These are phyloP conservation scores for Canis aureus DNA, from an alignment of 2,113 vertebrate genomes.

Conservation along the genomic window DNA sequence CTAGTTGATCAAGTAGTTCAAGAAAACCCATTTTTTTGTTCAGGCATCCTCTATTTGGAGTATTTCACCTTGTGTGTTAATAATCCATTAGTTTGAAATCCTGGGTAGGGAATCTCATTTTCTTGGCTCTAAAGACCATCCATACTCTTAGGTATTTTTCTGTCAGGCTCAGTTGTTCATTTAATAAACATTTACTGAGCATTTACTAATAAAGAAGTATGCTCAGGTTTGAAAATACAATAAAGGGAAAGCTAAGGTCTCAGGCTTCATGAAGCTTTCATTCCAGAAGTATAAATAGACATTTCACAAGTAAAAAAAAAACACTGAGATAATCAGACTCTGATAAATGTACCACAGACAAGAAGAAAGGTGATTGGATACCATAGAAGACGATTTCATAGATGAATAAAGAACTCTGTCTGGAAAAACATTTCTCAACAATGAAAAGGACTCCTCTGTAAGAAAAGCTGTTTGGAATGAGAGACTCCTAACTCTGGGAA, in stretches of 20 bases:
- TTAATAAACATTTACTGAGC: constrained; percentile 1
- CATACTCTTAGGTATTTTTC: neutral
- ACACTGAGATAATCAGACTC: neutral
- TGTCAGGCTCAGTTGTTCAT: neutral
- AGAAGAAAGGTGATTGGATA: neutral
- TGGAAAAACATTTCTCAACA: neutral
- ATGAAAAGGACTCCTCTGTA: neutral
- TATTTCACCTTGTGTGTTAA: neutral
- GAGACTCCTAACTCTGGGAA: too few relatives aligned
- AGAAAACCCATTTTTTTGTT: neutral
- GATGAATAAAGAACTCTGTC: neutral
- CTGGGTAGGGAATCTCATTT: neutral
- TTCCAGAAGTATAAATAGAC: neutral
- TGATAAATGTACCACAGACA: neutral
- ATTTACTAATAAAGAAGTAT: neutral
- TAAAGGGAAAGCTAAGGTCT: neutral
- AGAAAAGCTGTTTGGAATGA: neutral
- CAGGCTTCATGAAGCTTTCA: neutral
- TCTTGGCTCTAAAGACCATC: neutral
- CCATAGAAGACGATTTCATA: neutral
- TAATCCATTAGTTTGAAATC: neutral
- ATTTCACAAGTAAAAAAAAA: neutral
- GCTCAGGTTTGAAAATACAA: neutral
- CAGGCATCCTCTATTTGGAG: neutral
- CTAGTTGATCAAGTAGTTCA: neutral